Evolutionary conservation across 1,140 invertebrate species (phyloP).

Genomic region (Limonius californicus): DNA sequence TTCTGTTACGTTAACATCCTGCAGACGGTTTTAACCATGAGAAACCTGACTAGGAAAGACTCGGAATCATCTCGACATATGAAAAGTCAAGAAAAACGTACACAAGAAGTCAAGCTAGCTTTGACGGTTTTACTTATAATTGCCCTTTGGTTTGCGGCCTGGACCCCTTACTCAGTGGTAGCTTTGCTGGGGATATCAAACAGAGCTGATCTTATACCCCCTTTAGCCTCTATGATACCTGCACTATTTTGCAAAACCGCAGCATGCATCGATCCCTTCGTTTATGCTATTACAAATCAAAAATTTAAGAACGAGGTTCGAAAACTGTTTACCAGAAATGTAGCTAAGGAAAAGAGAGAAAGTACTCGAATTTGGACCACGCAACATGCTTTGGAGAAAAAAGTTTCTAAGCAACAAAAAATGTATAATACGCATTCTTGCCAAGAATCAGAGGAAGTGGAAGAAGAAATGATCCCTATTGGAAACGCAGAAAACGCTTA

Average conservation of each 20-base stretch:
- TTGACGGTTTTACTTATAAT: slow-evolving; percentile 63
- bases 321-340: not conserved
- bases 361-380: slow-evolving; percentile 17
- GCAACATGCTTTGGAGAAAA: slow-evolving; percentile 39
- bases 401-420: slow-evolving; percentile 24
- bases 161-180: slow-evolving; percentile 73
- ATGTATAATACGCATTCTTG: not conserved
- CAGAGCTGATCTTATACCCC: slow-evolving; percentile 57
- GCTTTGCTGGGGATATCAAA: slow-evolving; percentile 69
- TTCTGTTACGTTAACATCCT: slow-evolving; percentile 70
- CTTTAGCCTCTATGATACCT: slow-evolving; percentile 67
- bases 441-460: slow-evolving; percentile 2
- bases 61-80: slow-evolving; percentile 52
- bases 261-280: slow-evolving; percentile 69
- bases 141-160: slow-evolving; percentile 67
- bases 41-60: slow-evolving; percentile 41
- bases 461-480: not conserved
- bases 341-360: slow-evolving; percentile 47
- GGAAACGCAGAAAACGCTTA: not conserved
- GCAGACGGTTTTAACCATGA: slow-evolving; percentile 55
- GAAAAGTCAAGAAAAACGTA: slow-evolving; percentile 60
- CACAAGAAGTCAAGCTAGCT: slow-evolving; percentile 63
- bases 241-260: slow-evolving; percentile 72
- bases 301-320: slow-evolving; percentile 48
- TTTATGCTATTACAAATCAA: slow-evolving; percentile 70